phyloP scores from a whole-genome alignment of 1,140 invertebrate species.

The Coelopa frigida region DNA sequence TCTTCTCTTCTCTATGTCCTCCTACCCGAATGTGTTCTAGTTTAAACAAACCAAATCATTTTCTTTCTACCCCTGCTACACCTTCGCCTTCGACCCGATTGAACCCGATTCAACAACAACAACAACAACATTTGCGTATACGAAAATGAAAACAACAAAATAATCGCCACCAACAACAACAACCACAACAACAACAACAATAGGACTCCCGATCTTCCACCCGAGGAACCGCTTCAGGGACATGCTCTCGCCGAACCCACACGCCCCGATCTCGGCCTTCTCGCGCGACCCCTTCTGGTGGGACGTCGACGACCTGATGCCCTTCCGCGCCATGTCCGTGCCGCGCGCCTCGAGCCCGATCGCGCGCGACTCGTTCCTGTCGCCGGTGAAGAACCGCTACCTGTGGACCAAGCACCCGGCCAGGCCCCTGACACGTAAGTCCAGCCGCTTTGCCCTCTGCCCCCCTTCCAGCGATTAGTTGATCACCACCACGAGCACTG shows the following conservation, averaged over 20 bases:
- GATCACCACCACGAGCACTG: too few relatives aligned
- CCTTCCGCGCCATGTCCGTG: slow-evolving; percentile 56
- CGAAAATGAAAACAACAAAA: slow-evolving; percentile 3
- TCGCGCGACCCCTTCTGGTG: slow-evolving; percentile 80
- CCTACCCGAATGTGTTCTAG: slow-evolving; percentile 25
- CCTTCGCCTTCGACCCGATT: too few relatives aligned
- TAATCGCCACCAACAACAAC: slow-evolving; percentile 11
- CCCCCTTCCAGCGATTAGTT: background rate
- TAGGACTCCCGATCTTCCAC: slow-evolving; percentile 63
- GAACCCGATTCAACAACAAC: background rate
- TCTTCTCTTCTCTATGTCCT: slow-evolving; percentile 31
- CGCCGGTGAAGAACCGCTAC: slow-evolving; percentile 79
- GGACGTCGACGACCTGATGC: slow-evolving; percentile 69
- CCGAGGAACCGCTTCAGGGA: slow-evolving; percentile 63
- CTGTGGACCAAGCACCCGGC: slow-evolving; percentile 82
- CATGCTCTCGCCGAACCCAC: slow-evolving; percentile 67
- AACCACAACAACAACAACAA: slow-evolving; percentile 15
- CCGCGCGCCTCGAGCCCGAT: slow-evolving; percentile 57
- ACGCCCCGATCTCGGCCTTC: slow-evolving; percentile 67
- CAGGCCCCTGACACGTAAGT: slow-evolving; percentile 64
- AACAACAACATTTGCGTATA: slow-evolving; percentile 1
- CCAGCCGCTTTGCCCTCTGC: background rate
- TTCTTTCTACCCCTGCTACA: slow-evolving; percentile 41
- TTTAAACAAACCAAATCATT: slow-evolving; percentile 41
- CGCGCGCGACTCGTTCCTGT: slow-evolving; percentile 77